Conservation (phyloP, 2,113 vertebrate genomes). For the Lamprologus tigripictilis region DNA sequence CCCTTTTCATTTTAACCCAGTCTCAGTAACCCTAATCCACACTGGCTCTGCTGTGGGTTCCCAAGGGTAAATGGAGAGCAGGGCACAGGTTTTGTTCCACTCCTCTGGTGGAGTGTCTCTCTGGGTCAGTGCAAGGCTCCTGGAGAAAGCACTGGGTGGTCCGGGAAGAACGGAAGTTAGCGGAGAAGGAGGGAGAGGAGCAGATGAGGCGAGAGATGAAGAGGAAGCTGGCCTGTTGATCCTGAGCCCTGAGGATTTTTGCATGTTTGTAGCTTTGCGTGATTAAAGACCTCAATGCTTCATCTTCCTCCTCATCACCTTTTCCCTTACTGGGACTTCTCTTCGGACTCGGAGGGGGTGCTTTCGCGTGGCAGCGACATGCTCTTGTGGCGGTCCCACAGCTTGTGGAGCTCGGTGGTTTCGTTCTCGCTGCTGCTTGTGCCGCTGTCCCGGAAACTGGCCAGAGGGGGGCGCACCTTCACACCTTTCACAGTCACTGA, state of each 20-base stretch:
- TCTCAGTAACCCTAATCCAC: not conserved
- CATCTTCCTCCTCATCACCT: not conserved
- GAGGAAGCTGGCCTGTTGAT: constrained; percentile 24
- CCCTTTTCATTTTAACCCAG: not conserved
- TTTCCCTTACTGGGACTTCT: constrained; percentile 76
- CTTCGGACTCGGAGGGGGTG: constrained; percentile 76
- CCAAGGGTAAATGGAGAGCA: constrained; percentile 17
- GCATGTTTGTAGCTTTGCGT: constrained; percentile 26
- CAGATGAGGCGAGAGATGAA: not conserved
- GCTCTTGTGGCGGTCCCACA: constrained; percentile 88
- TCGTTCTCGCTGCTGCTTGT: constrained; percentile 88
- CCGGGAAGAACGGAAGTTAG: not conserved
- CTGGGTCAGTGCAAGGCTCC: constrained; percentile 33
- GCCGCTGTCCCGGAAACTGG: constrained; percentile 91
- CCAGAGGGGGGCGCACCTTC: constrained; percentile 89
- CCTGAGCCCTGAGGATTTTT: constrained; percentile 47
- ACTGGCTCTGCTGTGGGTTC: constrained; percentile 11
- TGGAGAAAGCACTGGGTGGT: not conserved
- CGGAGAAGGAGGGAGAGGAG: not conserved
- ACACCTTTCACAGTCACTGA: constrained; percentile 89
- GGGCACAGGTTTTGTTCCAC: not conserved
- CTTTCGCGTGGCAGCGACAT: constrained; percentile 81
- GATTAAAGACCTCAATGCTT: constrained; percentile 8
- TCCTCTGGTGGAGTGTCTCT: constrained; percentile 11
- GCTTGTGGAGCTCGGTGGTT: constrained; percentile 86